Base-by-base conservation (phyloP, 2,113 vertebrate species). In the Chrysochloris asiatica region DNA sequence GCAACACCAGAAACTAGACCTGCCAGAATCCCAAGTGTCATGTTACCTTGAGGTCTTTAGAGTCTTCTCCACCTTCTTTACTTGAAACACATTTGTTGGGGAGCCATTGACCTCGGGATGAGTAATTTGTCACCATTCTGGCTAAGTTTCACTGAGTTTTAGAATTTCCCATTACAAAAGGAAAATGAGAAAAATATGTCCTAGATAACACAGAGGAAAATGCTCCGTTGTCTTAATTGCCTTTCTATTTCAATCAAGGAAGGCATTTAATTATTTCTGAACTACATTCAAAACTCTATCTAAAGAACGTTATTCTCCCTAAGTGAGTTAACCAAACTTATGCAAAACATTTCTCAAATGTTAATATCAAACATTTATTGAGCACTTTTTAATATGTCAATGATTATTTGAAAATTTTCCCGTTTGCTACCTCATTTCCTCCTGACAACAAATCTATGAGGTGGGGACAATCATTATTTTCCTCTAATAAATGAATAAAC, bases 181-280 rank as follows among this genome's bases (percentile, higher is more conserved):
- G 92, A 96, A 95, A 95, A 96, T 96, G 92, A 96, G 95, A 95
- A 96, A 95, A 96, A 92, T 92, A 95, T 96, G 96, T 92, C 95
- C 96, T 95, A 96, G 94, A 96, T 96, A 93, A 84, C 88, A 92
- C 80, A 90, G 86, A 94, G 95, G 88, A 94, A 95, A 95, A 92
- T 84, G 77, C 81, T 83, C 78, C 92, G 47, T 92, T 92, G 93
- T 95, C 93, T 95, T 96, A 96, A 96, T 95, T 96, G 95, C 86
- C 94, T 96, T 95, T 95, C 94, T 96, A 94, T 96, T 96, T 96
- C 94, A 94, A 96, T 96, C 95, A 95, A 89, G 89, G 30, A 92
- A 95, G 77, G 81, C 91, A 89, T 89, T 96, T 96, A 96, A 96
- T 96, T 96, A 96, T 96, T 96, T 90, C 95, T 96, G 95, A 95